Percentiles rank a stretch among this genome's conserved stretches.
phyloP scores from a whole-genome alignment of 2,888 invertebrate species.

The Rhabditoides inermis region DNA sequence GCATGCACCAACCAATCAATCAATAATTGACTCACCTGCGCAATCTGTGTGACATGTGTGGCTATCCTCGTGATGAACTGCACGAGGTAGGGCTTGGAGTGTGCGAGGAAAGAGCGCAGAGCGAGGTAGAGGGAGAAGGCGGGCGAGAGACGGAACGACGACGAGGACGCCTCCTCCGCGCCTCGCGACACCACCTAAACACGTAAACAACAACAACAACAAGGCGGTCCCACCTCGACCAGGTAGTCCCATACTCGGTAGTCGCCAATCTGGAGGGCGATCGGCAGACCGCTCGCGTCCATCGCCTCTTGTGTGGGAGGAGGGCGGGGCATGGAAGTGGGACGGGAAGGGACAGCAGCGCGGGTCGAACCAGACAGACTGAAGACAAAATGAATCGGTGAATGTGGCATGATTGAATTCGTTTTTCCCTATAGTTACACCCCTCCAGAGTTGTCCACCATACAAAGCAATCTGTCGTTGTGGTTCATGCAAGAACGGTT shows the following conservation, averaged over 20 bases:
- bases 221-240: slow-evolving; percentile 16
- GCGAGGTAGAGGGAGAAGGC: slow-evolving; percentile 92
- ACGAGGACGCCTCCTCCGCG: slow-evolving; percentile 55
- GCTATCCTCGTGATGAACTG: slow-evolving; percentile 27
- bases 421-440: no score
- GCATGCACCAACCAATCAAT: no score
- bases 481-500: no score
- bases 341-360: no score
- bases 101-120: slow-evolving; percentile 84
- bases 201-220: not conserved
- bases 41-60: slow-evolving; percentile 69
- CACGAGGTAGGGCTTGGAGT: slow-evolving; percentile 76
- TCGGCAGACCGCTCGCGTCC: slow-evolving; percentile 13
- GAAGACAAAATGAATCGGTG: no score
- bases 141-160: slow-evolving; percentile 85
- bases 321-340: no score
- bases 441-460: no score
- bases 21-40: slow-evolving; percentile 67
- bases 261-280: slow-evolving; percentile 32
- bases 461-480: no score
- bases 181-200: slow-evolving; percentile 26
- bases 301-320: no score
- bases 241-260: slow-evolving; percentile 33
- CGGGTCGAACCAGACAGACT: no score
- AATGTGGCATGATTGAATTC: no score